Evolutionary conservation across 1,140 invertebrate genomes (phyloP).

Genomic region (Diprion similis): DNA sequence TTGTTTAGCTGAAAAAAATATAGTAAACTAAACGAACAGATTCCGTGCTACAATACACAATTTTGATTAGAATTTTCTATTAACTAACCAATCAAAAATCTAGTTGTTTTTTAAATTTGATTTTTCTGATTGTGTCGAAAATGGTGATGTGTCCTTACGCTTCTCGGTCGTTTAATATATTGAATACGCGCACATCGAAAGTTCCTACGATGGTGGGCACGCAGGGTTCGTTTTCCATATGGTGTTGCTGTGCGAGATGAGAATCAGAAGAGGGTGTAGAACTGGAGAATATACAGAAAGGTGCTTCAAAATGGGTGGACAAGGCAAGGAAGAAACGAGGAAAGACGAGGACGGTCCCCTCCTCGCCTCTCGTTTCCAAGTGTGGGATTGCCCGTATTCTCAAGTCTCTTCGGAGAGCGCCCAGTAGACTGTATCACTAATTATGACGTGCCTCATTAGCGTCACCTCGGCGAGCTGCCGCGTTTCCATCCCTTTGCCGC

Average conservation of each 20-base stretch:
- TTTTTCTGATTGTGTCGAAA: too few species aligned
- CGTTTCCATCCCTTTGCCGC: background rate
- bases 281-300: background rate
- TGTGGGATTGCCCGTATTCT: constrained; percentile 25
- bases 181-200: background rate
- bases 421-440: constrained; percentile 58
- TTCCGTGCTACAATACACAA: too few species aligned
- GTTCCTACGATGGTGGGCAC: too few species aligned
- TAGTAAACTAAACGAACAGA: too few species aligned
- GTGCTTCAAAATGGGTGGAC: background rate
- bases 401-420: constrained; percentile 20
- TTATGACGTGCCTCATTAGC: constrained; percentile 62
- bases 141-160: too few species aligned
- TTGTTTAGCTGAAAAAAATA: too few species aligned
- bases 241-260: background rate
- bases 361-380: background rate
- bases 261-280: background rate
- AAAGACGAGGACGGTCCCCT: background rate
- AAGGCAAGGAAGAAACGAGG: background rate
- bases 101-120: too few species aligned
- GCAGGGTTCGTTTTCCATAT: background rate
- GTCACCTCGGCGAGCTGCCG: constrained; percentile 24
- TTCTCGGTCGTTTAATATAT: too few species aligned
- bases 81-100: too few species aligned
- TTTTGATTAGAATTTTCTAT: too few species aligned